Conservation (phyloP, 2,113 vertebrate species). For the Climacteris rufus region DNA sequence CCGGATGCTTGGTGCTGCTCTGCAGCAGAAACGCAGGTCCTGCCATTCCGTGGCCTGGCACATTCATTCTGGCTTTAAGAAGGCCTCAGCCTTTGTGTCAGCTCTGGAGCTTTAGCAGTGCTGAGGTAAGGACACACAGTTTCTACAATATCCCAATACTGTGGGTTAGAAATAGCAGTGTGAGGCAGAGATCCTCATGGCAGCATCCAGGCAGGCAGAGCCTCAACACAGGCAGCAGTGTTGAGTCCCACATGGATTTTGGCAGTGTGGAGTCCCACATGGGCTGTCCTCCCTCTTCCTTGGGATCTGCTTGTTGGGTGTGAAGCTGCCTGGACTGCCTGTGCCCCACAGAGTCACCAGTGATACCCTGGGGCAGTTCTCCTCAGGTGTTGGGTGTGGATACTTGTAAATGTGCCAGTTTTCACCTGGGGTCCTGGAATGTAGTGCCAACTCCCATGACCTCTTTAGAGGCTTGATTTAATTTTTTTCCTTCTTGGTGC, state of each 20-base stretch:
- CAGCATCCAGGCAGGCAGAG: neutral
- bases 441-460: neutral
- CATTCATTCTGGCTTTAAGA: neutral
- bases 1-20: neutral
- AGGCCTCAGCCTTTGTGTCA: neutral
- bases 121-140: neutral
- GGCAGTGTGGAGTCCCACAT: accelerated
- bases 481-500: neutral
- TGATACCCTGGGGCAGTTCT: neutral
- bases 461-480: neutral
- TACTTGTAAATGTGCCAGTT: neutral
- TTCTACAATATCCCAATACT: neutral
- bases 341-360: neutral
- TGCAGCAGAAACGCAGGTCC: neutral
- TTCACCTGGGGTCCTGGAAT: neutral
- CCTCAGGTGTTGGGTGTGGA: neutral
- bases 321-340: neutral
- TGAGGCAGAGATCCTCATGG: neutral
- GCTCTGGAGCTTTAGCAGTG: neutral
- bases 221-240: neutral
- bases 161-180: neutral
- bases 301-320: neutral
- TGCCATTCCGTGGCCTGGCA: neutral
- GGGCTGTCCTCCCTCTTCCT: neutral
- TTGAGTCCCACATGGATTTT: too few relatives aligned